Evolutionary conservation across 2,888 invertebrate species (phyloP).

Genomic region (Aromia moschata): DNA sequence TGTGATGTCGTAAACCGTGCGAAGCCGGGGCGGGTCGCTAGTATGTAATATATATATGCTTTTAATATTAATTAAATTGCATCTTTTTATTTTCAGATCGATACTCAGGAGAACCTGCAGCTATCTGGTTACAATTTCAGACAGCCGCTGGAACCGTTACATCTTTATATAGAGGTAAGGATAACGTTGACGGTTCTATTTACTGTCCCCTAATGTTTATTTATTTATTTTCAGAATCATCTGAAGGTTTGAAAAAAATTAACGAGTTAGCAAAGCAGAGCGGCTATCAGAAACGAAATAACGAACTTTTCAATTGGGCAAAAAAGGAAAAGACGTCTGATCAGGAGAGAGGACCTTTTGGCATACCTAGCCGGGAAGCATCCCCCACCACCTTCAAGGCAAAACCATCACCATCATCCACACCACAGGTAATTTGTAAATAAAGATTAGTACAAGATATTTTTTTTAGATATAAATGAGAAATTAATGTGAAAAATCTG

Average conservation of each 20-base stretch:
- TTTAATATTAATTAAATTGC: not conserved
- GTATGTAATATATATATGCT: no score
- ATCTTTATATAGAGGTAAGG: conserved; percentile 77
- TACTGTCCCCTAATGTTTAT: no score
- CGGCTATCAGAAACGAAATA: conserved; percentile 78
- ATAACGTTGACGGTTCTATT: no score
- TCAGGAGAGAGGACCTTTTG: conserved; percentile 78
- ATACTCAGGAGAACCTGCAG: conserved; percentile 68
- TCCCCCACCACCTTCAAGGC: conserved; percentile 67
- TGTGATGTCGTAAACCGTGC: no score
- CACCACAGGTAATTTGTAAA: conserved; percentile 25
- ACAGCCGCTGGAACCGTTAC: conserved; percentile 82
- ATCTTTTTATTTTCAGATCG: conserved; percentile 67
- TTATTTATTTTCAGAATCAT: conserved; percentile 68
- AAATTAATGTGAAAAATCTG: no score
- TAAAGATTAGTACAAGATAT: no score
- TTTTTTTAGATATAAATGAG: no score
- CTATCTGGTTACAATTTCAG: conserved; percentile 81
- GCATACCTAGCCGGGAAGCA: conserved; percentile 80
- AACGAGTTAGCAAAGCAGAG: conserved; percentile 76
- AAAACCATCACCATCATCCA: conserved; percentile 58
- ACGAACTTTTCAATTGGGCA: conserved; percentile 81
- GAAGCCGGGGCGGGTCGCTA: no score
- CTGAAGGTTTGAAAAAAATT: conserved; percentile 74
- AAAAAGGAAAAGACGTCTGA: conserved; percentile 75